Base-by-base conservation (phyloP, 2,888 invertebrate genomes). In the Chymomyza procnemis region DNA sequence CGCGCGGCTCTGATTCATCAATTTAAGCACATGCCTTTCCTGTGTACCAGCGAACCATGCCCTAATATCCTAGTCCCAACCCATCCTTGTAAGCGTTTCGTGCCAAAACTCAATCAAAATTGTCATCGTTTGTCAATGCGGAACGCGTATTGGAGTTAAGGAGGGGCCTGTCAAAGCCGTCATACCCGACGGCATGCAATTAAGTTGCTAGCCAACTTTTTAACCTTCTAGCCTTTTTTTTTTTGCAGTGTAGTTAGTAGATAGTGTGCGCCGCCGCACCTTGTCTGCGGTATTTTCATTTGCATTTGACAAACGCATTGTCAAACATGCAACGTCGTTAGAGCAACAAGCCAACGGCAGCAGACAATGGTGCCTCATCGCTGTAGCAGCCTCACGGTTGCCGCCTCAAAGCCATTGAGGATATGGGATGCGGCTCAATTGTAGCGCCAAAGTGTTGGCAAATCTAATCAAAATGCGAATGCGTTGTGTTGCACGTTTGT, bases 401-500 rank as follows among this genome's bases (percentile, higher is more conserved):
- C 9, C 14, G 69, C 26, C 26, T 54, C 71, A 55, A 72, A 67
- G 62, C 50, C 16, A n/a, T 8, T 8, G 19, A 50, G 50, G 18
- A 16, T 18, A n/a, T 14, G 21, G 21, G 3, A 18, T 54, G 54
- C 54, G 19, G 12, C 48, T 18, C 84, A 84, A 84, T 76, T 85
- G 82, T 82, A 85, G 78, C 85, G 77, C 69, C 73, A 84, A 83
- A 75, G 77, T 69, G 79, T 69, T 76, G 77, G 64, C 73, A 74
- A 85, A 82, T 87, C 85, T 85, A 83, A 83, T 87, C 83, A 83
- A 87, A 83, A 85, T 76, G 82, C 83, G 80, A 76, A 78, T 84
- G 77, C 69, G 73, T 76, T 64, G 76, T 67, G 76, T 67, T 67
- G 64, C 30, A 67, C 65, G 75, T 78, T 74, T 69, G 74, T 64